Evolutionary conservation across 2,888 invertebrate species (phyloP).

Genomic region (Cataglyphis rosenhaueri): DNA sequence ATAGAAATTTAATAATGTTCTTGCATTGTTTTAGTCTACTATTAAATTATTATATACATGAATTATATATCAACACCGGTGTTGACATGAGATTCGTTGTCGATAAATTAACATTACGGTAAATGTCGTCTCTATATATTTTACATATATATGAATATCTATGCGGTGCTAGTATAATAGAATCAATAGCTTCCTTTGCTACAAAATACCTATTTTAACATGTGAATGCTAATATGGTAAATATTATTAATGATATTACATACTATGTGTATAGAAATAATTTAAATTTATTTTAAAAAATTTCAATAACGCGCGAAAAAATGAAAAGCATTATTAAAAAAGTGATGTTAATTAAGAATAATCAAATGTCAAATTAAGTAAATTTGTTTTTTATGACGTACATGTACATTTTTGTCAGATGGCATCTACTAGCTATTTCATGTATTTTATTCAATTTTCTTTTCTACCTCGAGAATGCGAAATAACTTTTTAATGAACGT

Average conservation of each 20-base stretch:
- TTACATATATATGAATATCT: background rate
- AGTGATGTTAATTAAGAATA: background rate
- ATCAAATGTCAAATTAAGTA: background rate
- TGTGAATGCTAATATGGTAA: background rate
- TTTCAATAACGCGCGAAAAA: background rate
- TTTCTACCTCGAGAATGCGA: background rate
- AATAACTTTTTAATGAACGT: slow-evolving; percentile 38
- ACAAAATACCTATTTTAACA: background rate
- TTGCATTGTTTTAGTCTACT: background rate
- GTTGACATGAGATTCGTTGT: slow-evolving; percentile 25
- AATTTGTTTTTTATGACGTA: background rate
- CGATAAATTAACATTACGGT: slow-evolving; percentile 31
- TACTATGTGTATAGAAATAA: background rate
- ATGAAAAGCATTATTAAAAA: slow-evolving; percentile 10
- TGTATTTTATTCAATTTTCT: slow-evolving; percentile 29
- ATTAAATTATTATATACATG: slow-evolving; percentile 7
- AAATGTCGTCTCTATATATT: background rate
- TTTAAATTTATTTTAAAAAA: background rate
- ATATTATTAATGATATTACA: background rate
- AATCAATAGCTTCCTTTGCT: background rate
- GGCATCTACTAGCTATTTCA: background rate
- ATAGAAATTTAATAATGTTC: slow-evolving; percentile 5
- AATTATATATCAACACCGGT: slow-evolving; percentile 9
- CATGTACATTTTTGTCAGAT: slow-evolving; percentile 6
- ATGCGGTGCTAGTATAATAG: background rate